Base-by-base conservation (phyloP, 2,797 vertebrate species). In the Lacerta agilis region DNA sequence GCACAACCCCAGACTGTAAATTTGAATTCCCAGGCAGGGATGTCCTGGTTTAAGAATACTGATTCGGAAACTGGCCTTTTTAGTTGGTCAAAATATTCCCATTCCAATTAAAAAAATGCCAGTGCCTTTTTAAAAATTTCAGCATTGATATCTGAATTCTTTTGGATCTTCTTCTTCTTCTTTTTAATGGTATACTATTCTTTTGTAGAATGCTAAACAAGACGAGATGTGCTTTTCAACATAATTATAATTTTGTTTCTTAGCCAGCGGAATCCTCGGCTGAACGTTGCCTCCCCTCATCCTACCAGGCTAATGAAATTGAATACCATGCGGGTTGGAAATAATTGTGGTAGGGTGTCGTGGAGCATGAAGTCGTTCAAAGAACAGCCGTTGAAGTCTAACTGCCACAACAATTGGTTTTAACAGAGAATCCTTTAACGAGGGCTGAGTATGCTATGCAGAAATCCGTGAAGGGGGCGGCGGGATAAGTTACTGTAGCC, bases 301-400 rank as follows among this genome's bases (percentile, higher is more conserved):
- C 38, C 29, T 25, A 55, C 58, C 71, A 82, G 79, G 78, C 33
- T 55, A 64, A 82, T 55, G 49, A 69, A 67, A 43, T 6, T 77
- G 78, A 66, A 67, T 76, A 80, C 77, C 81, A 33, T 58, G 29
- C 18, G 2, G 29, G 43, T 43, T 86, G 79, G 43, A 89, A 89
- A 82, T 82, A 86, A 89, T 85, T 86, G 88, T 41, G 8, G 58
- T 33, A 38, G 71, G 29, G 8, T 43, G 1, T 69, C 0, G 33
- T 33, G 17, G 15, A 81, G 58, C 86, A 58, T 80, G 82, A 90
- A 87, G 82, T 83, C 84, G 41, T 15, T 82, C 79, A 77, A 81
- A 58, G 58, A 33, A 25, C 33, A 76, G 82, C 45, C 36, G 5
- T 15, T 61, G 77, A 84, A 89, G 13, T 0, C 49, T 87, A 91